These are phyloP conservation scores for Rallus crepitans DNA, from an alignment of 2,797 vertebrate genomes.

Conservation along the genomic window DNA sequence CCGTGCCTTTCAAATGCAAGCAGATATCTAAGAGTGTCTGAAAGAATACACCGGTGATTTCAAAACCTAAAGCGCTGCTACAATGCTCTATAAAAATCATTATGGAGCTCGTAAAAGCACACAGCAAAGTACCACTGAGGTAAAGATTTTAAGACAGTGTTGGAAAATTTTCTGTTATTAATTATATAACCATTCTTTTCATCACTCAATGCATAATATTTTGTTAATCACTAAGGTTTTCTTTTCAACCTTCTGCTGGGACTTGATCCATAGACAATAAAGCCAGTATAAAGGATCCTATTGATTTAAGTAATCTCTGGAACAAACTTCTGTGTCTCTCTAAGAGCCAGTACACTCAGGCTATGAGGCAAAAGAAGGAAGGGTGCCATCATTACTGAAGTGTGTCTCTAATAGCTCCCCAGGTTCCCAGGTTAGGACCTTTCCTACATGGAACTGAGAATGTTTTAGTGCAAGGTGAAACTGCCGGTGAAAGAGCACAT, in stretches of 20 bases:
- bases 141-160: background rate
- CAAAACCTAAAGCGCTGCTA: background rate
- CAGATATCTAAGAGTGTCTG: background rate
- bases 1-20: background rate
- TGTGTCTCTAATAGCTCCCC: background rate
- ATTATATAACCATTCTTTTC: background rate
- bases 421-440: background rate
- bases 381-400: background rate
- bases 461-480: background rate
- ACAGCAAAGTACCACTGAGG: background rate
- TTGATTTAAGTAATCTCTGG: background rate
- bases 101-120: background rate
- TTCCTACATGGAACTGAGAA: background rate
- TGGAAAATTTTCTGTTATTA: background rate
- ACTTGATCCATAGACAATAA: background rate
- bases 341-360: background rate
- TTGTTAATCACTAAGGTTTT: background rate
- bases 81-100: background rate
- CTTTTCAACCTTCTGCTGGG: background rate
- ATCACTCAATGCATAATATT: background rate
- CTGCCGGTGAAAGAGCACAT: background rate
- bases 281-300: background rate
- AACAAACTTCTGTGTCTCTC: background rate
- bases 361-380: background rate
- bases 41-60: background rate